phyloP scores from a whole-genome alignment of 92 coral and sea anemone genomes.

The Paragorgia papillata region DNA sequence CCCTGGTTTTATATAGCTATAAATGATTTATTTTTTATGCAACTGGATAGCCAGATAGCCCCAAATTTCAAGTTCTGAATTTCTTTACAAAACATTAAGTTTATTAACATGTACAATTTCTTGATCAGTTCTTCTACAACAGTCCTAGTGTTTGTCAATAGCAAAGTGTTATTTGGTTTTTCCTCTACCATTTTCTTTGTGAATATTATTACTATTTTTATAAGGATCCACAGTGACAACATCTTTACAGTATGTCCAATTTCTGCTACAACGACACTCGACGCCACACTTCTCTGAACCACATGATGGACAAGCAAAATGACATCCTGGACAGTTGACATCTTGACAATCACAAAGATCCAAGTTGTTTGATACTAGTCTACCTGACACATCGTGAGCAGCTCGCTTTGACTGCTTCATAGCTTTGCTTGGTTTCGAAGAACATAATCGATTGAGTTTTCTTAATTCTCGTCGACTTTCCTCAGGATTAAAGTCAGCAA shows the following conservation, averaged over 20 bases:
- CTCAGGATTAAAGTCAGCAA: constrained; percentile 84
- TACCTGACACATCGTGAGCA: constrained; percentile 79
- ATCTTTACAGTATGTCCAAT: constrained; percentile 80
- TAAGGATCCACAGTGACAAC: constrained; percentile 80
- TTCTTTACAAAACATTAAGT: too few species aligned
- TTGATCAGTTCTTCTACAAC: too few species aligned
- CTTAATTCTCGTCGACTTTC: constrained; percentile 90
- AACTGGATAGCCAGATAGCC: too few species aligned
- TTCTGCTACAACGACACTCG: constrained; percentile 90
- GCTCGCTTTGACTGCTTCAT: constrained; percentile 52
- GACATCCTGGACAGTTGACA: constrained; percentile 89
- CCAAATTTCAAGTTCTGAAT: too few species aligned
- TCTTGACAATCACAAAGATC: constrained; percentile 98
- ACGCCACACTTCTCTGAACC: constrained; percentile 98
- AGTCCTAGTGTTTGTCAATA: too few species aligned
- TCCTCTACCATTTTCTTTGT: not conserved
- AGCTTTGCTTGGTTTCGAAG: constrained; percentile 31
- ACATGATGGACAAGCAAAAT: constrained; percentile 90
- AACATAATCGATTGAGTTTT: constrained; percentile 63
- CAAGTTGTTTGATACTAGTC: constrained; percentile 72
- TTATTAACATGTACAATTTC: too few species aligned
- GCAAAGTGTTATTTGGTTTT: not conserved
- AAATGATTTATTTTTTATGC: too few species aligned
- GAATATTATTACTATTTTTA: constrained; percentile 23
- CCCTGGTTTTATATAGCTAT: too few species aligned